phyloP scores from a whole-genome alignment of 2,113 vertebrate species.

The Callionymus lyra region DNA sequence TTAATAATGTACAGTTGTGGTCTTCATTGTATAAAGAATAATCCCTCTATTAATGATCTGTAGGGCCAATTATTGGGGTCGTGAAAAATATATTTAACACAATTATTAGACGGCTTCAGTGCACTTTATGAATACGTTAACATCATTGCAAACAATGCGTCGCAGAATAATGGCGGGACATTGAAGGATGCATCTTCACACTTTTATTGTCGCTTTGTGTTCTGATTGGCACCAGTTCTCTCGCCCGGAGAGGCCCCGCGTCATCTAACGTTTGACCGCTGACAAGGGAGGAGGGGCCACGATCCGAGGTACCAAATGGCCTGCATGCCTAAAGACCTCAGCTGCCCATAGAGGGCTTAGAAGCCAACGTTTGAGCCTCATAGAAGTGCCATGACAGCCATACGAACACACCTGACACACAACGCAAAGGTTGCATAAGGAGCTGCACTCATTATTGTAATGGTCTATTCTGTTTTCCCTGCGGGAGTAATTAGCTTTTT shows the following conservation, averaged over 20 bases:
- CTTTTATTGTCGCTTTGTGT: conserved; percentile 18
- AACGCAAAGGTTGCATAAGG: background rate
- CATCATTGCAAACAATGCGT: no score
- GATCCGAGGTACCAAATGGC: conserved; percentile 51
- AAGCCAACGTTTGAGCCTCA: conserved; percentile 45
- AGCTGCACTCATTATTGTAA: conserved; percentile 10
- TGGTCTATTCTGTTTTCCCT: conserved; percentile 28
- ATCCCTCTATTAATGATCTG: no score
- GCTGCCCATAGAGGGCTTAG: conserved; percentile 39
- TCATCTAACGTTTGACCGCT: conserved; percentile 50
- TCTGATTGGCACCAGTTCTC: conserved; percentile 46
- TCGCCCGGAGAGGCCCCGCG: conserved; percentile 35
- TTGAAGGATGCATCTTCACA: no score
- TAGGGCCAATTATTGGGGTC: no score
- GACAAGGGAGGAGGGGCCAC: conserved; percentile 49
- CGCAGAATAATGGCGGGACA: no score
- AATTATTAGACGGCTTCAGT: no score
- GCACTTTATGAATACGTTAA: no score
- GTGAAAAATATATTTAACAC: no score
- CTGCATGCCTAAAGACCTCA: conserved; percentile 63
- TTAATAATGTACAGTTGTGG: no score
- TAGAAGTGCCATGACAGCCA: conserved; percentile 13
- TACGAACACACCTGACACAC: conserved; percentile 15
- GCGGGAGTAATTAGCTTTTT: conserved; percentile 42
- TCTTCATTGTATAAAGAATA: no score